These are phyloP conservation scores for Dromius quadrimaculatus DNA, from an alignment of 2,888 invertebrate genomes.

Conservation along the genomic window DNA sequence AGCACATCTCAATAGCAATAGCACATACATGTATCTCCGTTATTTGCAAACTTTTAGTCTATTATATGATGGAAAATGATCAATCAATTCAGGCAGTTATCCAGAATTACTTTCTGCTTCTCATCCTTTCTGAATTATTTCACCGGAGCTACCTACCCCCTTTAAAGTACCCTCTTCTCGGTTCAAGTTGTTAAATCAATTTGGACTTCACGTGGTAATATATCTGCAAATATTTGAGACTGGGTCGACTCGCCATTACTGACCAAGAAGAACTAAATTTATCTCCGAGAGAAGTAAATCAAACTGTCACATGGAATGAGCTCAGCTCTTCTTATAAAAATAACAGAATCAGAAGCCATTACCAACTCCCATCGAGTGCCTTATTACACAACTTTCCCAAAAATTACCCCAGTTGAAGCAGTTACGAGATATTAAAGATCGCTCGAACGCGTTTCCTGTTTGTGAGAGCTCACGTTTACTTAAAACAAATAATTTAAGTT, in stretches of 20 bases:
- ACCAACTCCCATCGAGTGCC: constrained; percentile 28
- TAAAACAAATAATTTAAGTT: constrained; percentile 39
- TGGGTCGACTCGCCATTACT: constrained; percentile 29
- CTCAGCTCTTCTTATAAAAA: constrained; percentile 31
- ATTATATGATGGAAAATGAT: too few relatives aligned
- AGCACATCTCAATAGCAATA: too few relatives aligned
- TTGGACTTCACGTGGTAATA: too few relatives aligned
- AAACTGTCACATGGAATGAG: constrained; percentile 34
- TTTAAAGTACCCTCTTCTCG: too few relatives aligned
- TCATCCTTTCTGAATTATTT: too few relatives aligned
- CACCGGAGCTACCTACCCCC: too few relatives aligned
- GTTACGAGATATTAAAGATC: constrained; percentile 44
- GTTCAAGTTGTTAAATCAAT: too few relatives aligned
- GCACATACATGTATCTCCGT: too few relatives aligned
- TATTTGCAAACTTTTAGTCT: too few relatives aligned
- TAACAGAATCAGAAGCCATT: constrained; percentile 42
- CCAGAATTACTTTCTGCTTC: too few relatives aligned
- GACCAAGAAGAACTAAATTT: constrained; percentile 29
- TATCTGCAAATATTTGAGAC: constrained; percentile 10
- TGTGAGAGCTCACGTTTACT: constrained; percentile 19
- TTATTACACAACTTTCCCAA: constrained; percentile 45
- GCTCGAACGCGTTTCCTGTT: neutral
- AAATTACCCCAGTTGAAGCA: constrained; percentile 45
- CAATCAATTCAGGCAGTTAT: too few relatives aligned
- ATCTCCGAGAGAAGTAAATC: constrained; percentile 34